These are phyloP conservation scores for Automeris io DNA, from an alignment of 2,888 invertebrate genomes.

Conservation along the genomic window DNA sequence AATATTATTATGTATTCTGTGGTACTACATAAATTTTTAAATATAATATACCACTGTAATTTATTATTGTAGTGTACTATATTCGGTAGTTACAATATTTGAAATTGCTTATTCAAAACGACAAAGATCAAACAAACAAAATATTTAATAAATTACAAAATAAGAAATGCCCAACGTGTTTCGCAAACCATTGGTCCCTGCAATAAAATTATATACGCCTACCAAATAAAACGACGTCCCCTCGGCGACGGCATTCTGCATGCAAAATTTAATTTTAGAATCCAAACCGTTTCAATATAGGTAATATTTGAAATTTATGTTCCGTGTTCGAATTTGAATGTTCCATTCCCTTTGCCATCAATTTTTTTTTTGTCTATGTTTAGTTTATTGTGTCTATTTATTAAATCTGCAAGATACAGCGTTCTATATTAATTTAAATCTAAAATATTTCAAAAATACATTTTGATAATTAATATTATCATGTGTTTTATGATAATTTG, in stretches of 20 bases:
- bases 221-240: slow-evolving; percentile 65
- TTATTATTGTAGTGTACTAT: too few relatives aligned
- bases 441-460: too few relatives aligned
- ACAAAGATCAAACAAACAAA: slow-evolving; percentile 10
- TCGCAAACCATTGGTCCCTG: slow-evolving; percentile 70
- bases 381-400: slow-evolving; percentile 29
- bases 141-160: slow-evolving; percentile 36
- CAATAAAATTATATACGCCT: slow-evolving; percentile 77
- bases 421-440: too few relatives aligned
- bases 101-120: too few relatives aligned
- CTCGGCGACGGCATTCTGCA: slow-evolving; percentile 63
- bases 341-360: slow-evolving; percentile 48
- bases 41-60: too few relatives aligned
- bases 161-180: slow-evolving; percentile 55
- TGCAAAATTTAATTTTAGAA: slow-evolving; percentile 76
- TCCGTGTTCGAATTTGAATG: slow-evolving; percentile 62
- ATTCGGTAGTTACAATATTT: too few relatives aligned
- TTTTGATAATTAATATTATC: too few relatives aligned
- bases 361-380: slow-evolving; percentile 27
- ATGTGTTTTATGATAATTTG: too few relatives aligned
- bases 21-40: too few relatives aligned
- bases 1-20: too few relatives aligned
- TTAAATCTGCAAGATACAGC: too few relatives aligned
- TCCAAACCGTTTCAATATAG: slow-evolving; percentile 71
- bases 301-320: slow-evolving; percentile 72